A percentile compares a stretch with the other conserved stretches of the same genome.
phyloP scores from a whole-genome alignment of 2,797 vertebrate species.

The Cetoscarus ocellatus region DNA sequence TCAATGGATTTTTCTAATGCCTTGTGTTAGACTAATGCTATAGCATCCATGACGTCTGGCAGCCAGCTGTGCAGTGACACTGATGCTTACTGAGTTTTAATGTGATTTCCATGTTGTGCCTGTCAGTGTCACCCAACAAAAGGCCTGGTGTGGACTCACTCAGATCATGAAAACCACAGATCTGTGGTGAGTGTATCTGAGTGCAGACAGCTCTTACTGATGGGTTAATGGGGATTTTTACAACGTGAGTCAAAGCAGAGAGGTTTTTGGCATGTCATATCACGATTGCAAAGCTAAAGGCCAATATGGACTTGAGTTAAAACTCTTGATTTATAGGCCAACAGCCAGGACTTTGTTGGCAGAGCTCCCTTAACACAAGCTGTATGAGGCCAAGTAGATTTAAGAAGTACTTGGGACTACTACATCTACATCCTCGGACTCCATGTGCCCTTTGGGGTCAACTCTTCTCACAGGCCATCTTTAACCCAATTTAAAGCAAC shows the following conservation, averaged over 20 bases:
- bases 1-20: not conserved
- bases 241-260: conserved; percentile 8
- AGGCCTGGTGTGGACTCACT: conserved; percentile 40
- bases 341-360: conserved; percentile 7
- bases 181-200: conserved; percentile 20
- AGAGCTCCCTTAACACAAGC: not conserved
- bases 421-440: not conserved
- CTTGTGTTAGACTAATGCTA: conserved; percentile 9
- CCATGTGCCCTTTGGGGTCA: conserved; percentile 5
- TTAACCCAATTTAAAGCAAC: conserved; percentile 2
- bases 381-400: not conserved
- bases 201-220: conserved; percentile 4
- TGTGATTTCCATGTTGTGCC: conserved; percentile 74
- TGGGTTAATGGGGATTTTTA: conserved; percentile 26
- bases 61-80: conserved; percentile 29
- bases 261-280: conserved; percentile 27
- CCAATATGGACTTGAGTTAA: conserved; percentile 33
- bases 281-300: conserved; percentile 26
- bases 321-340: conserved; percentile 35
- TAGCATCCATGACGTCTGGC: conserved; percentile 40
- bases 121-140: conserved; percentile 58
- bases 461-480: conserved; percentile 1
- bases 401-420: not conserved
- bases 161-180: conserved; percentile 48
- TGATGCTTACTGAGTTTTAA: conserved; percentile 58